Percentiles rank a stretch among this genome's conserved stretches.
phyloP scores from a whole-genome alignment of 2,888 invertebrate species.

The Cheilosia soror region DNA sequence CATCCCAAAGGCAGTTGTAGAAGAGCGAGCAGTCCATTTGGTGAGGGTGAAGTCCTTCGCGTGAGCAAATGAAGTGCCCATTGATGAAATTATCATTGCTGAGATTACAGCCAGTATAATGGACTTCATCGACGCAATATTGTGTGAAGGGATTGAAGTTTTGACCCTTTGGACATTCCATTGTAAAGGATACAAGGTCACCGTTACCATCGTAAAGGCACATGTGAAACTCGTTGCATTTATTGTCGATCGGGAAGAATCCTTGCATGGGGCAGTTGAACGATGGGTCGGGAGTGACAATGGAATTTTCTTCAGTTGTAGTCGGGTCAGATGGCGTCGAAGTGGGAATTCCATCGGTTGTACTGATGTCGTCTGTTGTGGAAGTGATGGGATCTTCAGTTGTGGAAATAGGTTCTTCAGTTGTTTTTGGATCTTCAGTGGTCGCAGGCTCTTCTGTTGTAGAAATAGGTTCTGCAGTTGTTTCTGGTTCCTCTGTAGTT shows the following conservation, averaged over 20 bases:
- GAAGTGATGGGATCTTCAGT: not conserved
- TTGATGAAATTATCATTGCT: constrained; percentile 2
- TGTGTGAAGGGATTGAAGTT: constrained; percentile 75
- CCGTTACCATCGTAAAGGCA: constrained; percentile 70
- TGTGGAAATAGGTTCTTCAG: constrained; percentile 25
- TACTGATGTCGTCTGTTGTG: not conserved
- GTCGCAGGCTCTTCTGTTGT: constrained; percentile 35
- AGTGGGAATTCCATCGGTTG: constrained; percentile 10
- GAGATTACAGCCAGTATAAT: constrained; percentile 72
- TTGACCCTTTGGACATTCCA: constrained; percentile 76
- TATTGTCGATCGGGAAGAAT: constrained; percentile 73
- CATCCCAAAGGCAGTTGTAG: constrained; percentile 62
- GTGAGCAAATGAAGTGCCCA: constrained; percentile 49
- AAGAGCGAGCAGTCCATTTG: constrained; percentile 65
- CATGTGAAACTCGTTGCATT: constrained; percentile 76
- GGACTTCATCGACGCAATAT: constrained; percentile 68
- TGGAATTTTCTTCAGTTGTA: constrained; percentile 35
- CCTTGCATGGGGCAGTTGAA: constrained; percentile 78
- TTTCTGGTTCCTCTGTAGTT: not conserved
- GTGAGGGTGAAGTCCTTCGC: constrained; percentile 60
- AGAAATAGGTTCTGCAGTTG: constrained; percentile 24
- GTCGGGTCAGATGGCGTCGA: not conserved
- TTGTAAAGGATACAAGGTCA: constrained; percentile 7
- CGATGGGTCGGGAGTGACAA: constrained; percentile 29
- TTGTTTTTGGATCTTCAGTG: constrained; percentile 3